These are phyloP conservation scores for Cryptosula pallasiana DNA, from an alignment of 2,888 invertebrate species.

Conservation along the genomic window DNA sequence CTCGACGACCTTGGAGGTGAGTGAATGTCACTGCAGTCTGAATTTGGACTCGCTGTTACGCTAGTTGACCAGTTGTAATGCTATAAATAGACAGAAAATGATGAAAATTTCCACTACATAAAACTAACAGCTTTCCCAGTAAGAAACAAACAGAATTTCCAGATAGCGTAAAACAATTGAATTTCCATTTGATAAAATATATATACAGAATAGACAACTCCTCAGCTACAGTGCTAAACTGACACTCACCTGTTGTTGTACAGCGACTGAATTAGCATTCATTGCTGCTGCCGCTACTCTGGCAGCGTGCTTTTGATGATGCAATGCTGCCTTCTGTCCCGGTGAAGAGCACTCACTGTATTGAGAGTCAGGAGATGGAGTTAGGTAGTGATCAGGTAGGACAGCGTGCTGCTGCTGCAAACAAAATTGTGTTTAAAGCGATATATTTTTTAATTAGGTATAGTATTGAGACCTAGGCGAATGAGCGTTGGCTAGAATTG, in stretches of 20 bases:
- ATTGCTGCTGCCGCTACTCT: background rate
- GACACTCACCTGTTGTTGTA: background rate
- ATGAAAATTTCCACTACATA: too few species aligned
- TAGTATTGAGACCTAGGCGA: too few species aligned
- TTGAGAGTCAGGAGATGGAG: conserved; percentile 94
- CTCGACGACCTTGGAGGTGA: conserved; percentile 4
- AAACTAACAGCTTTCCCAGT: too few species aligned
- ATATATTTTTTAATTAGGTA: too few species aligned
- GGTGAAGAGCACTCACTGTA: conserved; percentile 70
- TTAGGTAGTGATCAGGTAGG: conserved; percentile 78
- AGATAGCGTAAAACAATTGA: too few species aligned
- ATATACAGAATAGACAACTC: too few species aligned
- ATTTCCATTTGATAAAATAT: too few species aligned
- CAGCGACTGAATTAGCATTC: background rate
- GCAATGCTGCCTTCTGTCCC: conserved; percentile 88
- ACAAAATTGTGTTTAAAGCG: too few species aligned
- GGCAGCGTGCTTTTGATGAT: conserved; percentile 56
- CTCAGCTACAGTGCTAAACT: too few species aligned
- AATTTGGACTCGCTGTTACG: conserved; percentile 12
- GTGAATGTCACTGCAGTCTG: conserved; percentile 13
- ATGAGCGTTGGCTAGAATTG: too few species aligned
- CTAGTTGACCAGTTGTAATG: conserved; percentile 18
- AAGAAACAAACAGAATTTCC: too few species aligned
- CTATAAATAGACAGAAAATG: too few species aligned
- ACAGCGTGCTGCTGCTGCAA: conserved; percentile 34